phyloP scores from a whole-genome alignment of 1,140 invertebrate genomes.

The Pseudomyrmex pallidus region DNA sequence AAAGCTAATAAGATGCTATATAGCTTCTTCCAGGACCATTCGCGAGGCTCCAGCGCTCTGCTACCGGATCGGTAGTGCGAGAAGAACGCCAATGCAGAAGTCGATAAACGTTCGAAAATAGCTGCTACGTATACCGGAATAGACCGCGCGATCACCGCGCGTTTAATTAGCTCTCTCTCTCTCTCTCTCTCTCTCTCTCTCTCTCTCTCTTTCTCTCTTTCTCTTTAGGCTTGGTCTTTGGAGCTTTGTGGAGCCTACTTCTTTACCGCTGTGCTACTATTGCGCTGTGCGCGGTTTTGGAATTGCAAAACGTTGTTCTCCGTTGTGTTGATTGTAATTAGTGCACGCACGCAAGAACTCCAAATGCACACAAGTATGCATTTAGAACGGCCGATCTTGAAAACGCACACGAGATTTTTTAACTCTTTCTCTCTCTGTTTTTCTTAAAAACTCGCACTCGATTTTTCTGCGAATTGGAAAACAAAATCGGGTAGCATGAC shows the following conservation, averaged over 20 bases:
- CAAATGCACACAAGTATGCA: not conserved
- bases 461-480: not conserved
- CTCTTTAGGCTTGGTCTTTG: conserved; percentile 44
- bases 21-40: conserved; percentile 9
- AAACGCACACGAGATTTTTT: not conserved
- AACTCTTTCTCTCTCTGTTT: not conserved
- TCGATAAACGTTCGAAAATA: conserved; percentile 73
- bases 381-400: not conserved
- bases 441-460: not conserved
- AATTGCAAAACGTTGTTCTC: not conserved
- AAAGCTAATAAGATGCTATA: not conserved
- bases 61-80: conserved; percentile 35
- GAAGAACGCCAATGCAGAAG: conserved; percentile 54
- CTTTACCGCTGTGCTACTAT: not conserved
- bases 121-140: conserved; percentile 52
- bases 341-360: not conserved
- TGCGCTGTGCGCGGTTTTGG: not conserved
- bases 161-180: conserved; percentile 66
- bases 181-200: no score
- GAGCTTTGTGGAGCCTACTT: conserved; percentile 18
- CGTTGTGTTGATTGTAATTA: not conserved
- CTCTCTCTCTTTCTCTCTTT: no score
- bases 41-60: conserved; percentile 26
- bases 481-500: not conserved
- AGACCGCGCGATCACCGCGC: conserved; percentile 42